Evolutionary conservation across 2,113 vertebrate genomes (phyloP).

Genomic region (Triplophysa dalaica): DNA sequence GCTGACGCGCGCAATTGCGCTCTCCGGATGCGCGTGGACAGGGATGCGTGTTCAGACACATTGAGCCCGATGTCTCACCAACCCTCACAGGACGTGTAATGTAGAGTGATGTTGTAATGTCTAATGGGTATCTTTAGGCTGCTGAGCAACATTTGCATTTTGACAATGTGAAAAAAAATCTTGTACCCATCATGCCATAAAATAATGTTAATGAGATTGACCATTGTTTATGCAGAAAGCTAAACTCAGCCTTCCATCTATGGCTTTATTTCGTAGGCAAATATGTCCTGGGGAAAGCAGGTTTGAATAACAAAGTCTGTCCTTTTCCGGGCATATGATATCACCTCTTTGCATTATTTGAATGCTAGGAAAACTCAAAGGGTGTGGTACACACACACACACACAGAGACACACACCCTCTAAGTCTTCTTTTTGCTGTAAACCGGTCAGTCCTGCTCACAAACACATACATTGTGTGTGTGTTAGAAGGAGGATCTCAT

Average conservation of each 20-base stretch:
- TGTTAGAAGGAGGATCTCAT: constrained; percentile 29
- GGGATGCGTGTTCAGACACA: background rate
- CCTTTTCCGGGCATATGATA: background rate
- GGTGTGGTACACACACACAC: background rate
- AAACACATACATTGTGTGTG: constrained; percentile 47
- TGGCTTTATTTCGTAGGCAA: constrained; percentile 45
- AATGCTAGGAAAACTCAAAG: constrained; percentile 6
- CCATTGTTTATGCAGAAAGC: background rate
- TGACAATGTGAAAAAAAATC: background rate
- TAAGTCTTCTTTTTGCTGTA: background rate
- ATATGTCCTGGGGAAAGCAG: constrained; percentile 25
- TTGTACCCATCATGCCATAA: too few relatives aligned
- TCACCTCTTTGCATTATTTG: constrained; percentile 29
- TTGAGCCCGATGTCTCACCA: background rate
- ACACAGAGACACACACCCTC: background rate
- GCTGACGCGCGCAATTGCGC: constrained; percentile 4
- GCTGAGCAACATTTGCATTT: background rate
- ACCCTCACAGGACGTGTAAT: background rate
- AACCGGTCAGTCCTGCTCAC: constrained; percentile 48
- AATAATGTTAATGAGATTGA: too few relatives aligned
- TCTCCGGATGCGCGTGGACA: background rate
- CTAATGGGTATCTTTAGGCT: background rate
- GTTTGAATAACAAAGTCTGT: constrained; percentile 30
- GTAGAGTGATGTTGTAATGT: background rate
- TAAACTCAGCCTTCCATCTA: background rate